Percentiles rank a stretch among this genome's conserved stretches.
phyloP scores from a whole-genome alignment of 2,888 invertebrate genomes.

The Neocrepidodera transversa region DNA sequence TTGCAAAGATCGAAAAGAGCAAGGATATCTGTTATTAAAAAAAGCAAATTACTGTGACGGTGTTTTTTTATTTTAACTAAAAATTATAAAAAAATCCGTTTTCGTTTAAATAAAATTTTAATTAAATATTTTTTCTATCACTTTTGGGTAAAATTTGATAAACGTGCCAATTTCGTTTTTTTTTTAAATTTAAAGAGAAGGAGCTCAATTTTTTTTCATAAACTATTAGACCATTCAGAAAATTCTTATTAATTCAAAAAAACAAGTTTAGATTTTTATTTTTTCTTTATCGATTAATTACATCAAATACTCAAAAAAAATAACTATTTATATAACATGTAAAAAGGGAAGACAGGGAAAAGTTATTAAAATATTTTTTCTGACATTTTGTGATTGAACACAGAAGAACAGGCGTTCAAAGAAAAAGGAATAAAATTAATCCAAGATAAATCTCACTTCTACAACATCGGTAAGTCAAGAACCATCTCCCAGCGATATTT shows the following conservation, averaged over 20 bases:
- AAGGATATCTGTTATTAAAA: not conserved
- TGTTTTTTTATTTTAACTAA: not conserved
- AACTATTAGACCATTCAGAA: no score
- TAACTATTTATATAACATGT: no score
- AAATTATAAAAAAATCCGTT: conserved; percentile 9
- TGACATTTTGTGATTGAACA: conserved; percentile 16
- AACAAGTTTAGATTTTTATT: no score
- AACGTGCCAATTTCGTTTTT: no score
- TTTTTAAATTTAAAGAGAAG: no score
- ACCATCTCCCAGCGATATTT: conserved; percentile 19
- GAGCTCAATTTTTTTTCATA: no score
- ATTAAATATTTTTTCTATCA: conserved; percentile 16
- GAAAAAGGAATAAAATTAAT: conserved; percentile 24
- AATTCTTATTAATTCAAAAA: no score
- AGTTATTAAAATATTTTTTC: conserved; percentile 23
- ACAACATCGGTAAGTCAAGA: conserved; percentile 24
- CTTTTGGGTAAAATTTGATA: no score
- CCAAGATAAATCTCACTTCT: conserved; percentile 19
- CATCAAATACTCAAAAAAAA: no score
- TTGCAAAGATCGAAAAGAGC: conserved; percentile 10
- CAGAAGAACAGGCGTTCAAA: conserved; percentile 1
- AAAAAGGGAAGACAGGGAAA: conserved; percentile 10
- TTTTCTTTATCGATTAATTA: no score
- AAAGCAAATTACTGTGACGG: not conserved
- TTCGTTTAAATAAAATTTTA: conserved; percentile 3